A percentile compares a stretch with the other conserved stretches of the same genome.
Conservation (phyloP, 2,888 invertebrate genomes). For the Quadriops clusia region DNA sequence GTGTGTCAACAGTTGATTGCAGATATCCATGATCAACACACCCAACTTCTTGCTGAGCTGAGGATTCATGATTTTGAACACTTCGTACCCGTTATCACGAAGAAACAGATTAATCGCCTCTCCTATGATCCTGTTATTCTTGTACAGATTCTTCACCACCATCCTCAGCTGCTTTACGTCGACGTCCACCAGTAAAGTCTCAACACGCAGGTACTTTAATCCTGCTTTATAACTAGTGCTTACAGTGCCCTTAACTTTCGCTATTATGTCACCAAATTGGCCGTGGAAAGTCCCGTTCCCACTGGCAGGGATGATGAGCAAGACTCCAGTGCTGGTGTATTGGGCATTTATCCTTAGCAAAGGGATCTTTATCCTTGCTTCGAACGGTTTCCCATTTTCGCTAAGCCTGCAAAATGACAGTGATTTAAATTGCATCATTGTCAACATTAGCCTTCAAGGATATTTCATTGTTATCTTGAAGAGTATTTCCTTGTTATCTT, state of each 20-base stretch:
- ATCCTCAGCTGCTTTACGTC: conserved; percentile 49
- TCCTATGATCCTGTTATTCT: conserved; percentile 59
- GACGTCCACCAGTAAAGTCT: conserved; percentile 47
- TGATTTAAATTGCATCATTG: background rate
- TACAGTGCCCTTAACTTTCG: conserved; percentile 46
- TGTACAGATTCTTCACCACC: conserved; percentile 54
- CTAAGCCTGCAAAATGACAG: conserved; percentile 35
- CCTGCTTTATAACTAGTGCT: conserved; percentile 37
- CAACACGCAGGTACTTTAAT: conserved; percentile 48
- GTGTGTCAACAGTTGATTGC: conserved; percentile 52
- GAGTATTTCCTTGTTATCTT: too few relatives aligned
- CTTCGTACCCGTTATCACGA: conserved; percentile 55
- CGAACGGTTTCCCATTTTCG: conserved; percentile 51
- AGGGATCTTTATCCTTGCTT: conserved; percentile 52
- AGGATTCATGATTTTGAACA: conserved; percentile 55
- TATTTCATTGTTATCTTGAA: too few relatives aligned
- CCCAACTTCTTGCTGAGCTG: conserved; percentile 54
- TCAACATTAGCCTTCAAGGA: too few relatives aligned
- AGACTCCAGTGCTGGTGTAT: conserved; percentile 55
- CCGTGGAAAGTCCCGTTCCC: conserved; percentile 60
- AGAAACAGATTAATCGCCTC: conserved; percentile 62
- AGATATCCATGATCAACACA: conserved; percentile 47
- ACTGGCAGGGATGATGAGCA: conserved; percentile 58
- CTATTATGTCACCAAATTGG: conserved; percentile 47
- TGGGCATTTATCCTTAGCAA: conserved; percentile 50